Base-by-base conservation (phyloP, 2,113 vertebrate species). In the Hippoglossus stenolepis region DNA sequence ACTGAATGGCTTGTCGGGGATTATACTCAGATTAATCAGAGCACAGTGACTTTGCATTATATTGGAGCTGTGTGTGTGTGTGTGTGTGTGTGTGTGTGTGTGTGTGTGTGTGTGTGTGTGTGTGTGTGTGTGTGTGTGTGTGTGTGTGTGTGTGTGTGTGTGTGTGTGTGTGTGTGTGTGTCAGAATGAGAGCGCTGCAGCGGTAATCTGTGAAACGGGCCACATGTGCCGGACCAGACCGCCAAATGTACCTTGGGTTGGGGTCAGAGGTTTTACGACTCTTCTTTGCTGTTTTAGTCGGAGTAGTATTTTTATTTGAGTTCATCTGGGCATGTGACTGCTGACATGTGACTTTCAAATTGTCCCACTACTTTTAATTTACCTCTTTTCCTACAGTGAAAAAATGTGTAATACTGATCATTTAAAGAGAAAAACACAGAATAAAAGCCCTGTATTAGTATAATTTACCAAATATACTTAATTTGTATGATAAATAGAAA, bases 21-120 rank as follows among this genome's bases (percentile, higher is more conserved):
- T 93, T 93, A 93, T 74, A 67, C 69, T 73, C 60, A 31, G 87
- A 92, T 93, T 92, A 93, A 91, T 91, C 80, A 21, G 70, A 73
- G 75, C 70, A 64, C 85, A 62, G 87, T 85, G 89, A 90, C 87
- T 89, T 88, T 77, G 83, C 87, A 89, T 90, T 82, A 74, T 86
- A 82, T 70, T 51, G 64, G 56, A 79, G 75, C 31, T 66, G 47
- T 82, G 49, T 38, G 77, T 79, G 77, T 68, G 57, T 83, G 40
- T 75, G 79, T 73, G 65, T 83, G 69, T 80, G 66, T 83, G 49
- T 38, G 78, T 79, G 77, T 83, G 49, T 31, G 77, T 79, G 73
- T 70, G 64, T 80, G 43, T 2, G 75, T 80, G 43, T 80, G 75
- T 77, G 77, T 83, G 49, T 31, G 78, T 79, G 77, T 71, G 64